Conservation (phyloP, 2,888 invertebrate species). For the Autographa gamma region DNA sequence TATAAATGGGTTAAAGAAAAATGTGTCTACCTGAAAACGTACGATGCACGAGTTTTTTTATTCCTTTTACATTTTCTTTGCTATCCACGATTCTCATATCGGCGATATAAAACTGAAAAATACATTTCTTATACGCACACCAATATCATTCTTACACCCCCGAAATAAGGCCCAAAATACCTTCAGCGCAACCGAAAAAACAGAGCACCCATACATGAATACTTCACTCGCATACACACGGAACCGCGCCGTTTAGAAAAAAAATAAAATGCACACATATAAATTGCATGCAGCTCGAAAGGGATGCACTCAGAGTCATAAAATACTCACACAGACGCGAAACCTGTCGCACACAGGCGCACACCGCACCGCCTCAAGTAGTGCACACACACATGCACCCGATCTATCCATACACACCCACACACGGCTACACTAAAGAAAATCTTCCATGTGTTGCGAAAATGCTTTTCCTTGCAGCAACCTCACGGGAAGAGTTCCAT, state of each 20-base stretch:
- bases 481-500: slow-evolving; percentile 89
- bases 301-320: slow-evolving; percentile 89
- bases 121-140: slow-evolving; percentile 76
- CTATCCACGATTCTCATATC: slow-evolving; percentile 89
- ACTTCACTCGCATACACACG: slow-evolving; percentile 76
- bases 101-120: slow-evolving; percentile 89
- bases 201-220: slow-evolving; percentile 81
- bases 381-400: slow-evolving; percentile 72
- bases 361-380: slow-evolving; percentile 68
- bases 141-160: slow-evolving; percentile 60
- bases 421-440: slow-evolving; percentile 80
- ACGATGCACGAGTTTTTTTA: slow-evolving; percentile 88
- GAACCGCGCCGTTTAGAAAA: slow-evolving; percentile 83
- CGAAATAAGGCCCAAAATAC: slow-evolving; percentile 62
- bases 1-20: slow-evolving; percentile 89
- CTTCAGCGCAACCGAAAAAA: slow-evolving; percentile 70
- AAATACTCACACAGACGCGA: slow-evolving; percentile 79
- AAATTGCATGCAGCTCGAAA: slow-evolving; percentile 88
- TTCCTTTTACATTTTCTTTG: slow-evolving; percentile 87
- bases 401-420: slow-evolving; percentile 69
- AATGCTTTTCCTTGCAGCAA: slow-evolving; percentile 89
- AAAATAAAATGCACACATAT: slow-evolving; percentile 88
- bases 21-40: slow-evolving; percentile 89
- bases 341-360: slow-evolving; percentile 63
- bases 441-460: slow-evolving; percentile 86